Evolutionary conservation across 92 coral and sea anemone species (phyloP).

Genomic region (Blastomussa wellsi): DNA sequence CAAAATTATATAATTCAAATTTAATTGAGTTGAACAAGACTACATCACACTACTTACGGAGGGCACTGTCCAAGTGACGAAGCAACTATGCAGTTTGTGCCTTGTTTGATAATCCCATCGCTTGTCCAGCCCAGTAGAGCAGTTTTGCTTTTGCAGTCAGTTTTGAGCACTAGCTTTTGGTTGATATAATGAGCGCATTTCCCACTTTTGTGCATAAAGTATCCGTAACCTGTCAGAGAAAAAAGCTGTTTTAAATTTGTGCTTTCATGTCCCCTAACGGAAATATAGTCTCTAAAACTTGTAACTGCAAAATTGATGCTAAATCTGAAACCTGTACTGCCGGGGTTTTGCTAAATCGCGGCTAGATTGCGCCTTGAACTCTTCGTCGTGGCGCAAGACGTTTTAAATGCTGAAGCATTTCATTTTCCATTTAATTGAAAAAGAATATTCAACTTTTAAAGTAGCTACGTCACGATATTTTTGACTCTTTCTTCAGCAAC

Average conservation of each 20-base stretch:
- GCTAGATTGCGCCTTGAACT: not conserved
- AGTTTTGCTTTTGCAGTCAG: constrained; percentile 37
- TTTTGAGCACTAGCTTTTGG: constrained; percentile 23
- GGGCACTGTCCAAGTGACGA: constrained; percentile 36
- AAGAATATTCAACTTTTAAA: no score
- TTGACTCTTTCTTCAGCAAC: no score
- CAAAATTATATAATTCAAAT: no score
- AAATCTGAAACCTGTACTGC: not conserved
- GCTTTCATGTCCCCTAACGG: not conserved
- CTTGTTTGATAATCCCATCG: constrained; percentile 35
- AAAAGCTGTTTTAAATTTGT: not conserved
- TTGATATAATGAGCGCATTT: constrained; percentile 26
- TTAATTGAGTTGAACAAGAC: no score
- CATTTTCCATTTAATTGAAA: no score
- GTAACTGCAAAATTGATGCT: not conserved
- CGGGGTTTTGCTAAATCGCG: constrained; percentile 5
- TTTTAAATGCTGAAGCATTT: no score
- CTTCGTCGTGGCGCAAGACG: not conserved
- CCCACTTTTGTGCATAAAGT: constrained; percentile 50
- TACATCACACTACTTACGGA: constrained; percentile 37
- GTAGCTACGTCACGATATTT: no score
- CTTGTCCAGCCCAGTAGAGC: constrained; percentile 38
- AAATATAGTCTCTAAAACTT: not conserved
- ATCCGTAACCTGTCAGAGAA: constrained; percentile 27
- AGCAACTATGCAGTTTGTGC: constrained; percentile 28